A percentile compares a stretch with the other conserved stretches of the same genome.
Conservation (phyloP, 1,140 invertebrate genomes). For the Bombus picipes region DNA sequence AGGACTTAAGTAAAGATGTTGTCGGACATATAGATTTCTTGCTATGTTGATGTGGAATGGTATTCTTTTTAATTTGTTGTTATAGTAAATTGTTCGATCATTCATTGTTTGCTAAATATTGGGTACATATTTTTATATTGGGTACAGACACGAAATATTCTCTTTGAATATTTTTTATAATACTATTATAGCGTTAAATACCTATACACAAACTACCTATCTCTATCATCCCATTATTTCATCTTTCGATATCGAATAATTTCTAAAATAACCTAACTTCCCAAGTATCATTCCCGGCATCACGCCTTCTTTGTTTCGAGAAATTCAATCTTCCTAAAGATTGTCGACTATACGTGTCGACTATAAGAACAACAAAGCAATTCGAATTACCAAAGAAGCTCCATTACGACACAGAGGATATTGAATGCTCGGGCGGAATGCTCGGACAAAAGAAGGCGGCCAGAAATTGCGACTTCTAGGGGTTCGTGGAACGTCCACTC, state of each 20-base stretch:
- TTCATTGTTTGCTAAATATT: background rate
- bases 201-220: too few species aligned
- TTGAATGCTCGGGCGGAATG: conserved; percentile 32
- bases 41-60: too few species aligned
- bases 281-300: background rate
- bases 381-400: background rate
- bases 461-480: background rate
- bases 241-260: too few species aligned
- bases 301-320: background rate
- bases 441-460: background rate
- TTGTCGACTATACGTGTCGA: background rate
- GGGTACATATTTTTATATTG: too few species aligned
- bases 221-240: too few species aligned
- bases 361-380: background rate
- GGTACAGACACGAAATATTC: too few species aligned
- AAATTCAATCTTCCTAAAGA: background rate
- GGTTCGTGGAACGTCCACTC: conserved; percentile 7
- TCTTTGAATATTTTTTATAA: too few species aligned
- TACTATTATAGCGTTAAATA: too few species aligned
- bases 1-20: background rate
- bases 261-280: background rate
- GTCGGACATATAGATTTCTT: too few species aligned
- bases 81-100: background rate
- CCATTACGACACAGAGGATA: background rate
- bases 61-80: background rate